phyloP scores from a whole-genome alignment of 2,113 vertebrate species.

The Struthio camelus region DNA sequence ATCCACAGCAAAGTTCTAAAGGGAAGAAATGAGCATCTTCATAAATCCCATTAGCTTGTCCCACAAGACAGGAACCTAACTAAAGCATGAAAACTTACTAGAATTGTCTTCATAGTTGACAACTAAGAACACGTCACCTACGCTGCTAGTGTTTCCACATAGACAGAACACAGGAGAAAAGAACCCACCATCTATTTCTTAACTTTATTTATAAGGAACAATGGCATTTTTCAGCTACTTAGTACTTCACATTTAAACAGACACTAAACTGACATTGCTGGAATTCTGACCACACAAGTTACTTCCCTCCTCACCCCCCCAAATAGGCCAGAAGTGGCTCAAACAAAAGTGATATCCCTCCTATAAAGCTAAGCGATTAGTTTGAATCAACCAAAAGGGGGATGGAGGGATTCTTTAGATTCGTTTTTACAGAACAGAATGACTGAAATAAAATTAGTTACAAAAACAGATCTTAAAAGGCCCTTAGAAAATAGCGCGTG shows the following conservation, averaged over 20 bases:
- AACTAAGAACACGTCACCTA: fast-evolving
- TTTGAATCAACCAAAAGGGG: background rate
- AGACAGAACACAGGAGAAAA: background rate
- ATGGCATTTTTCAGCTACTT: background rate
- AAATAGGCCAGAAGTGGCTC: background rate
- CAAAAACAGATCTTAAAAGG: background rate
- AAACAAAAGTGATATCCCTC: background rate
- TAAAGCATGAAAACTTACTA: background rate
- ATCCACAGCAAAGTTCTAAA: background rate
- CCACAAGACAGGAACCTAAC: background rate
- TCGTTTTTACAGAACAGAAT: background rate
- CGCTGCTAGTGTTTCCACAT: background rate
- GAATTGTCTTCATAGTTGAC: background rate
- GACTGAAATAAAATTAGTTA: background rate
- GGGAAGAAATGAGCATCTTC: background rate
- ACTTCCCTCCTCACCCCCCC: background rate
- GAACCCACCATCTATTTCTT: background rate
- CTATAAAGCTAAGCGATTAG: background rate
- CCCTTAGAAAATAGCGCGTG: background rate
- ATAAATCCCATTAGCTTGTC: background rate
- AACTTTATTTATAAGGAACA: background rate
- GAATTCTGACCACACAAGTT: background rate
- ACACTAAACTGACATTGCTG: background rate
- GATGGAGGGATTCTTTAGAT: fast-evolving
- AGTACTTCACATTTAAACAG: background rate